A percentile compares a stretch with the other conserved stretches of the same genome.
phyloP scores from a whole-genome alignment of 2,888 invertebrate species.

The Pteria penguin region DNA sequence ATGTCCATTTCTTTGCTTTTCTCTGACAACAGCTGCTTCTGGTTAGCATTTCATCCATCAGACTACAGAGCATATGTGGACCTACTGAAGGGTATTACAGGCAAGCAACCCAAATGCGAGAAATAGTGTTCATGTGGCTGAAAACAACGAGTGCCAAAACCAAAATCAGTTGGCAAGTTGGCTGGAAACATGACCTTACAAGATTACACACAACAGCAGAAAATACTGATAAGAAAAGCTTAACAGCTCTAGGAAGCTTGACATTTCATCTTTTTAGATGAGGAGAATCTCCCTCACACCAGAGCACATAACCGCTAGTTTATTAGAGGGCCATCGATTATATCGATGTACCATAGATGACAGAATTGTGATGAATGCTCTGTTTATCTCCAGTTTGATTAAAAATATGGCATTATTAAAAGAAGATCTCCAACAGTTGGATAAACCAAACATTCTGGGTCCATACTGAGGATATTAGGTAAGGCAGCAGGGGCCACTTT shows the following conservation, averaged over 20 bases:
- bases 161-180: too few species aligned
- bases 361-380: neutral
- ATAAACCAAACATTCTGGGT: too few species aligned
- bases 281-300: too few species aligned
- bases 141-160: neutral
- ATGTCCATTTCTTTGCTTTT: neutral
- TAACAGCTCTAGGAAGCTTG: too few species aligned
- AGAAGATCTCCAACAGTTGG: neutral
- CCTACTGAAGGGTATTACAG: neutral
- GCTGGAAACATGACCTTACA: too few species aligned
- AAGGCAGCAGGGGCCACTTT: too few species aligned
- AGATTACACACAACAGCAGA: too few species aligned
- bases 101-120: neutral
- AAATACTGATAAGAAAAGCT: too few species aligned
- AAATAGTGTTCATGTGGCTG: neutral
- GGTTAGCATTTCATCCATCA: neutral
- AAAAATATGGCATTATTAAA: neutral
- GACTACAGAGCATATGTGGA: neutral
- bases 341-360: neutral
- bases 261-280: too few species aligned
- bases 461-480: too few species aligned
- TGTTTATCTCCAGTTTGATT: neutral
- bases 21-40: neutral
- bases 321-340: neutral
- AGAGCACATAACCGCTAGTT: neutral